phyloP scores from a whole-genome alignment of 2,113 vertebrate genomes.

The human region GRCh38 chr4:71429501-71430000 shows the following conservation, averaged over 20 bases:
- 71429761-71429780: constrained; percentile 48
- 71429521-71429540: not conserved
- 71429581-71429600: not conserved
- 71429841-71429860: constrained; percentile 19
- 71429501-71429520: not conserved
- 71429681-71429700: not conserved
- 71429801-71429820: constrained; percentile 60
- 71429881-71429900: constrained; percentile 37
- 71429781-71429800: constrained; percentile 51
- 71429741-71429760: not conserved
- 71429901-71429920: constrained; percentile 38
- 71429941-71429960: constrained; percentile 44
- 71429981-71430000: not conserved
- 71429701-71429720: constrained; percentile 40
- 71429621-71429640: not conserved
- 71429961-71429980: not conserved
- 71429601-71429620: not conserved
- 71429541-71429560: not conserved
- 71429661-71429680: constrained; percentile 42
- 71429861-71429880: constrained; percentile 44
- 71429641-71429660: constrained; percentile 33
- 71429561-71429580: not conserved
- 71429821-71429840: constrained; percentile 44
- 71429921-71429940: not conserved
- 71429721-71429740: not conserved